These are phyloP conservation scores for Mystacornis crossleyi DNA, from an alignment of 2,113 vertebrate species.

Conservation along the genomic window DNA sequence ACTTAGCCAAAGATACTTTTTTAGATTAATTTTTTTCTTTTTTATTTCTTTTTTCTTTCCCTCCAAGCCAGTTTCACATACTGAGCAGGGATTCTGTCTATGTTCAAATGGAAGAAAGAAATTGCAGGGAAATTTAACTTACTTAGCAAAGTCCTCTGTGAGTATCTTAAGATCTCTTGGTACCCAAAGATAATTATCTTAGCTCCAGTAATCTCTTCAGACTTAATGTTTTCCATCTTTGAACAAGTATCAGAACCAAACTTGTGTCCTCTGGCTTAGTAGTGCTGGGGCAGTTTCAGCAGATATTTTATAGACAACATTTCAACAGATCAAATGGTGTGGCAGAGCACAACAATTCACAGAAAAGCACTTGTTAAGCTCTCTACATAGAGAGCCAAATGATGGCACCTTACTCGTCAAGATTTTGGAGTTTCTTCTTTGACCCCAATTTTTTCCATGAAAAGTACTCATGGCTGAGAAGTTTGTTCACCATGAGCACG, in stretches of 20 bases:
- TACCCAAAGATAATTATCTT: neutral
- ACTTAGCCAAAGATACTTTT: neutral
- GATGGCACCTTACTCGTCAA: neutral
- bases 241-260: neutral
- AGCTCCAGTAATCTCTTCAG: neutral
- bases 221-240: neutral
- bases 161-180: neutral
- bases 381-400: neutral
- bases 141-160: neutral
- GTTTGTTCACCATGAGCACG: neutral
- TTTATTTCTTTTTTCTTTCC: neutral
- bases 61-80: neutral
- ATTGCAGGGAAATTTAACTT: neutral
- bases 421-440: neutral
- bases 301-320: neutral
- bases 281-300: neutral
- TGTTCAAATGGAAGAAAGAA: neutral
- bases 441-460: neutral
- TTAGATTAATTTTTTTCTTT: neutral
- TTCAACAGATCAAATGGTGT: neutral
- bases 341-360: neutral
- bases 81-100: neutral
- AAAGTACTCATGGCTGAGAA: neutral
- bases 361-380: neutral
- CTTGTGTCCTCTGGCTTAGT: neutral